Conservation (phyloP, 1,140 invertebrate genomes). For the Antheraea mylitta region DNA sequence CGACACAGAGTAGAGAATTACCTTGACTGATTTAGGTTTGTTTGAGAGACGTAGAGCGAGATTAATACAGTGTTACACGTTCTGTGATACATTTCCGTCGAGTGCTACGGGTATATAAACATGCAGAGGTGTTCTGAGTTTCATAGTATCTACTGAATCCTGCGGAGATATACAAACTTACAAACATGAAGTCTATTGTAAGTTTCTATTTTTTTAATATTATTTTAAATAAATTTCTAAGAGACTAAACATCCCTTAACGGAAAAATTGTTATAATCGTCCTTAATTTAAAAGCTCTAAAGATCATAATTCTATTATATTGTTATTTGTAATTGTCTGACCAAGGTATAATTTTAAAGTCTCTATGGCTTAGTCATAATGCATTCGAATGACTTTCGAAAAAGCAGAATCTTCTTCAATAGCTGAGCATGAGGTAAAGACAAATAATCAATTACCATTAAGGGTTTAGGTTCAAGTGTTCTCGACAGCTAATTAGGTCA, state of each 20-base stretch:
- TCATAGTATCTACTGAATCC: neutral
- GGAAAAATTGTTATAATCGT: too few species aligned
- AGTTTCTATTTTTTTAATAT: conserved; percentile 2
- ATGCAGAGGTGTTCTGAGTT: neutral
- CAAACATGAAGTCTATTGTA: conserved; percentile 11
- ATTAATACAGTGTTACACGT: neutral
- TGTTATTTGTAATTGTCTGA: too few species aligned
- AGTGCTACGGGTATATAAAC: neutral
- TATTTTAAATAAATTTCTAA: neutral
- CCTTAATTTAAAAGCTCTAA: too few species aligned
- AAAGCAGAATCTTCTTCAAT: too few species aligned
- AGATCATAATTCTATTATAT: too few species aligned
- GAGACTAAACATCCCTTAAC: neutral
- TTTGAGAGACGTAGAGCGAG: neutral
- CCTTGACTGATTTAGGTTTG: neutral
- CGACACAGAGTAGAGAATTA: neutral
- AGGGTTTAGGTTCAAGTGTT: too few species aligned
- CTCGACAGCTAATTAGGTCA: too few species aligned
- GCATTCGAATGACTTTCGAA: too few species aligned
- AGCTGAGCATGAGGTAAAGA: too few species aligned
- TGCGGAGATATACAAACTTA: conserved; percentile 2
- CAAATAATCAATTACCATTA: too few species aligned
- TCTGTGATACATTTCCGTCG: neutral
- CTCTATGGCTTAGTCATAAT: too few species aligned
- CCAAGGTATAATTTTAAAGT: too few species aligned